These are phyloP conservation scores for Sciurus vulgaris DNA, from an alignment of 2,797 vertebrate species.

Conservation along the genomic window DNA sequence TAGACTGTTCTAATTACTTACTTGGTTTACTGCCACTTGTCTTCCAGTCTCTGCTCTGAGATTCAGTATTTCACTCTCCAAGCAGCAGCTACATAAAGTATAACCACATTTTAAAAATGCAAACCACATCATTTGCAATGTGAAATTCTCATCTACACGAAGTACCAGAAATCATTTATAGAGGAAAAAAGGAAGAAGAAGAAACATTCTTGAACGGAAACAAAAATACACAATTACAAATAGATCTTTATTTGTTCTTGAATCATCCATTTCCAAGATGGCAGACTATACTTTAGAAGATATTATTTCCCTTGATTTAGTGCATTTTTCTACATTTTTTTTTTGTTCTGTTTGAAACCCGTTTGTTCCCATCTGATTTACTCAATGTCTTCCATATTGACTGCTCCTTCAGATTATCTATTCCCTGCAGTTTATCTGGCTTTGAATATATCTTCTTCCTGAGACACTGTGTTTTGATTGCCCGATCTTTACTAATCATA, in stretches of 20 bases:
- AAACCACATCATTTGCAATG: background rate
- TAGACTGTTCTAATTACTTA: background rate
- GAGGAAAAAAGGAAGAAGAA: background rate
- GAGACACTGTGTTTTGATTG: background rate
- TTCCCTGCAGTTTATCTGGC: background rate
- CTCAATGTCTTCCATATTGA: background rate
- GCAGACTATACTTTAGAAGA: background rate
- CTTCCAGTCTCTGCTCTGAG: background rate
- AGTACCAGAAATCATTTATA: conserved; percentile 20
- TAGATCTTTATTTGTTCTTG: background rate
- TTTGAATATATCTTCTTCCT: background rate
- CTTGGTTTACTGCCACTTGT: background rate
- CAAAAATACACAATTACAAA: background rate
- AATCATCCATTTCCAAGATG: background rate
- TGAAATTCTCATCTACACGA: conserved; percentile 7
- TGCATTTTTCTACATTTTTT: background rate
- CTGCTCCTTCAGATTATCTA: background rate
- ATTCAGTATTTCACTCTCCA: background rate
- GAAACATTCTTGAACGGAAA: conserved; percentile 8
- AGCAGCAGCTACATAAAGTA: background rate
- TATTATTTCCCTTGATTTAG: background rate
- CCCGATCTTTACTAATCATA: background rate
- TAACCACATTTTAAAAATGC: background rate
- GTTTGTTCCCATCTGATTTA: background rate
- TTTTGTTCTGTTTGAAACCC: background rate